Conservation (phyloP, 2,113 vertebrate species). For the Agelaius tricolor region DNA sequence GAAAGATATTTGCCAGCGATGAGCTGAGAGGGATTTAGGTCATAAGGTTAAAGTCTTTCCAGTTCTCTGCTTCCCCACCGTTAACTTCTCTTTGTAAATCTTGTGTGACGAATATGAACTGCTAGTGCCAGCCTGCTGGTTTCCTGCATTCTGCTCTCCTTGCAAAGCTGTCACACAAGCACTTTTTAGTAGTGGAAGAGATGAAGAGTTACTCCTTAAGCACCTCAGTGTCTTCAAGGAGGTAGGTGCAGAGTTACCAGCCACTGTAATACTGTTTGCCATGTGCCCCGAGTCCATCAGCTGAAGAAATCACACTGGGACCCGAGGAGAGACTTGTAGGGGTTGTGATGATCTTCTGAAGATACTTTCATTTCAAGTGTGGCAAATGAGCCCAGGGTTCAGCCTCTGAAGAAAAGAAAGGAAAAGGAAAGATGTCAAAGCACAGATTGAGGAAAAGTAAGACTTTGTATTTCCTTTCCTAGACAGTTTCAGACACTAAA, state of each 20-base stretch:
- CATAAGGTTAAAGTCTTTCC: neutral
- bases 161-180: neutral
- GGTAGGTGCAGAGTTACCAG: neutral
- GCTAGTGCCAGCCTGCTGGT: neutral
- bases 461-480: neutral
- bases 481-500: neutral
- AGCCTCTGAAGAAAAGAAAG: neutral
- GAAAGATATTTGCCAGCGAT: fast-evolving
- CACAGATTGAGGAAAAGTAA: neutral
- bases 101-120: neutral
- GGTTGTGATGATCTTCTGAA: neutral
- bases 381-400: neutral
- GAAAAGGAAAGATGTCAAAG: neutral
- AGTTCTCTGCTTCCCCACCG: neutral
- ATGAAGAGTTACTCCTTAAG: neutral
- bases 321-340: neutral
- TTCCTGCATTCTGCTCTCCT: neutral
- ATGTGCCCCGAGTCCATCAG: neutral
- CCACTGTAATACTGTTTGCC: neutral
- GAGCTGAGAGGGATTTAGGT: neutral
- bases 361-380: neutral
- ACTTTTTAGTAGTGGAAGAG: neutral
- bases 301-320: neutral
- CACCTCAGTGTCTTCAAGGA: neutral
- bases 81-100: neutral